Conservation (phyloP, 2,888 invertebrate genomes). For the Uropetala carovei region DNA sequence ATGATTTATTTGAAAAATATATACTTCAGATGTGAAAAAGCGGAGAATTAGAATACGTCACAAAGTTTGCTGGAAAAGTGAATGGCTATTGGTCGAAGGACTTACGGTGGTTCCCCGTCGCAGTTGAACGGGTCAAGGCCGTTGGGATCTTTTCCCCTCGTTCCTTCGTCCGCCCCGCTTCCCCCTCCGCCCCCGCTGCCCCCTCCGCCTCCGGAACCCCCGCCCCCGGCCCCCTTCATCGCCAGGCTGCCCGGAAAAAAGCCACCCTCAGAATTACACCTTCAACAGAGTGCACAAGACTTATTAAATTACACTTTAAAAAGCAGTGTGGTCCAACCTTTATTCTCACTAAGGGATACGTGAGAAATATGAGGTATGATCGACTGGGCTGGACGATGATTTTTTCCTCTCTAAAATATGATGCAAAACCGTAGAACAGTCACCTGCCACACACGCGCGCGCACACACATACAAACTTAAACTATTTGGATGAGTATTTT, state of each 20-base stretch:
- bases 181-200: constrained; percentile 83
- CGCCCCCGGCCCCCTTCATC: constrained; percentile 52
- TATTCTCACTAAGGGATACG: neutral
- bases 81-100: constrained; percentile 69
- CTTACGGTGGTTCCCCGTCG: constrained; percentile 87
- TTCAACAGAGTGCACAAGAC: constrained; percentile 22
- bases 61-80: no score
- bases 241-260: constrained; percentile 58
- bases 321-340: constrained; percentile 17
- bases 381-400: neutral
- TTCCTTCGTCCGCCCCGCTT: constrained; percentile 78
- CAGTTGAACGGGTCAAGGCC: constrained; percentile 82
- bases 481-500: neutral
- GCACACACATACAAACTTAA: neutral
- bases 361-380: neutral
- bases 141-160: constrained; percentile 78
- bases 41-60: no score
- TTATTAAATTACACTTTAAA: constrained; percentile 2
- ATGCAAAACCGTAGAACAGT: neutral
- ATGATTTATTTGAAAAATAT: no score
- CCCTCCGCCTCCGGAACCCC: constrained; percentile 76
- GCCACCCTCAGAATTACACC: constrained; percentile 62
- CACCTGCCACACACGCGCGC: neutral
- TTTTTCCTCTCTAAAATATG: neutral
- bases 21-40: no score